Evolutionary conservation across 1,140 invertebrate species (phyloP), one percentile per base, ranked within the genome.

Genomic region (Teleogryllus occipitalis): DNA sequence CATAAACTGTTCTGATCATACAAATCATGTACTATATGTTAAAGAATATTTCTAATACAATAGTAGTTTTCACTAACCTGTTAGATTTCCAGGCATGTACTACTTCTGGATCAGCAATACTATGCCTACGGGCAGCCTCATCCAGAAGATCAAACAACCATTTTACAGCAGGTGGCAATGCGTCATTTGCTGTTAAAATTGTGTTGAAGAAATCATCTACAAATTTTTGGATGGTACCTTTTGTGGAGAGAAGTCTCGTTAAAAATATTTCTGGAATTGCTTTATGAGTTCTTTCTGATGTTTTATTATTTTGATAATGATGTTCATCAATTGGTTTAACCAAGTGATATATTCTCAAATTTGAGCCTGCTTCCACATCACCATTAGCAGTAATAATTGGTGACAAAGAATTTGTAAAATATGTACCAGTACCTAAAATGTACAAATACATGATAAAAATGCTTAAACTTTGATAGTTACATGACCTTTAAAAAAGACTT

Each of bases 21-120:
- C 54, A 65, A 65, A 65, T 65, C 10, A 18, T 65, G 10, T 3
- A 65, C 18, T 7, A 65, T 65, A 65, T 65, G 10, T 18, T 65
- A 14, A 65, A 65, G 18, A 65, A 65, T 65, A 18, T 65, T 14
- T 14, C 18, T 3, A 39, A 39, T 39, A 39, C 5, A 39, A 5
- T 39, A 39, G 27, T 39, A 39, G 27, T 39, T 39, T 39, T 39
- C 14, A 78, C 74, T 79, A 84, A 88, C 86, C 89, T 91, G 83
- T 98, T 98, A 1, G 95, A 97, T 88, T 98, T 98, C 97, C 97
- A 98, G 4, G 96, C 95, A 85, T 98, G 96, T 1, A 97, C 90
- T 72, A 98, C 95, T 87, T 98, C 96, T 0, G 94, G 92, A 85
- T 96, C 94, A 77, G 91, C 88, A 73, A 97, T 96, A 49, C 92